Percentiles rank a stretch among this genome's conserved stretches.
These are phyloP conservation scores for Azemiops feae DNA, from an alignment of 2,113 vertebrate genomes.

Conservation along the genomic window DNA sequence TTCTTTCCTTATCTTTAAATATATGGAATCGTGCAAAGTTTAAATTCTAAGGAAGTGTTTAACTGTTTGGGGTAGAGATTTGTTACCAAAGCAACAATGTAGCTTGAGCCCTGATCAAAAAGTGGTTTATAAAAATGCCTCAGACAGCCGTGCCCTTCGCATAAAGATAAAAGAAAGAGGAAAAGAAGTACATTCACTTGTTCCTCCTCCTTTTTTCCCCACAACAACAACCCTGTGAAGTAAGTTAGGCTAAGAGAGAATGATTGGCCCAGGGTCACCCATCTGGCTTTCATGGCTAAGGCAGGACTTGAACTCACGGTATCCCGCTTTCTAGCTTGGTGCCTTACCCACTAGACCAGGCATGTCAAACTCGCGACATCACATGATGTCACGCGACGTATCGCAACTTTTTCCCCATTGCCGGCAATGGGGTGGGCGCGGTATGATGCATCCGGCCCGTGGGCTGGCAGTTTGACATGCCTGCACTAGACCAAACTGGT, in stretches of 20 bases:
- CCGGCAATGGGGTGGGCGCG: no score
- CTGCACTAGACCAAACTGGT: not conserved
- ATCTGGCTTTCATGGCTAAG: not conserved
- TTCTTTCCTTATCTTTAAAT: slow-evolving; percentile 14
- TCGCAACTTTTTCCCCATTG: no score
- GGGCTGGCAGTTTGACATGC: no score
- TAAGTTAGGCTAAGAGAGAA: not conserved
- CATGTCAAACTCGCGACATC: no score
- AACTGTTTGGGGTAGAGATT: not conserved
- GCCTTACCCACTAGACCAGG: not conserved
- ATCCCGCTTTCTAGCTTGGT: not conserved
- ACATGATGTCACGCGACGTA: no score
- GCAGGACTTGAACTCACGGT: not conserved
- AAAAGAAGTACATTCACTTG: not conserved
- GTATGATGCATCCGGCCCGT: no score
- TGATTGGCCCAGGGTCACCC: not conserved
- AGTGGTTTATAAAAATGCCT: not conserved
- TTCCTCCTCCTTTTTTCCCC: not conserved
- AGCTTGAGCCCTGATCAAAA: not conserved
- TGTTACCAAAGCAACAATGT: not conserved
- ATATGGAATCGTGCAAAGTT: not conserved
- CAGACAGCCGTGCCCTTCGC: not conserved
- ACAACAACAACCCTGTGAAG: not conserved
- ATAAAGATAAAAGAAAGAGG: not conserved
- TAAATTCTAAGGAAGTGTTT: not conserved